Conservation (phyloP, 2,888 invertebrate genomes). For the Dicycla oo region DNA sequence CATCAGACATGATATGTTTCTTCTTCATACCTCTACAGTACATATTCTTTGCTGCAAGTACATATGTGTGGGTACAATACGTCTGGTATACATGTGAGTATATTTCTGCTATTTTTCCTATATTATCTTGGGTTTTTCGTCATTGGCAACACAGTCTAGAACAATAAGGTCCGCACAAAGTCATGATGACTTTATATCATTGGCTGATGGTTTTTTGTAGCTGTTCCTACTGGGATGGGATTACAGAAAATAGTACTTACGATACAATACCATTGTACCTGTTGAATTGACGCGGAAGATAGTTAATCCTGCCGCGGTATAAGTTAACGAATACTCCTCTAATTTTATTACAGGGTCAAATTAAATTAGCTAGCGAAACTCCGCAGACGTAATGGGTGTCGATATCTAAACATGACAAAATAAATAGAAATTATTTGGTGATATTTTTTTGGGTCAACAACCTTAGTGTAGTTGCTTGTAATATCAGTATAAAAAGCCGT, state of each 20-base stretch:
- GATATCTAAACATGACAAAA: no score
- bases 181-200: background rate
- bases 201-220: background rate
- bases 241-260: background rate
- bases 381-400: no score
- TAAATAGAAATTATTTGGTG: no score
- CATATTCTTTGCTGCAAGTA: conserved; percentile 99
- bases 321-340: background rate
- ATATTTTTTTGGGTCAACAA: no score
- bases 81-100: conserved; percentile 98
- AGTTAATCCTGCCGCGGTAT: no score
- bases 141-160: background rate
- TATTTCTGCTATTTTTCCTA: background rate
- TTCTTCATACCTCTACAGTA: conserved; percentile 99
- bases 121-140: background rate
- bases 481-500: no score
- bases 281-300: background rate
- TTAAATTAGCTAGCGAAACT: no score
- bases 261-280: background rate
- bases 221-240: background rate
- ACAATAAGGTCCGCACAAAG: background rate
- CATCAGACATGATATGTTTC: conserved; percentile 99
- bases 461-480: no score
- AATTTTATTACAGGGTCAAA: background rate
- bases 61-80: conserved; percentile 99